phyloP scores from a whole-genome alignment of 2,797 vertebrate species.

The Pygocentrus nattereri region DNA sequence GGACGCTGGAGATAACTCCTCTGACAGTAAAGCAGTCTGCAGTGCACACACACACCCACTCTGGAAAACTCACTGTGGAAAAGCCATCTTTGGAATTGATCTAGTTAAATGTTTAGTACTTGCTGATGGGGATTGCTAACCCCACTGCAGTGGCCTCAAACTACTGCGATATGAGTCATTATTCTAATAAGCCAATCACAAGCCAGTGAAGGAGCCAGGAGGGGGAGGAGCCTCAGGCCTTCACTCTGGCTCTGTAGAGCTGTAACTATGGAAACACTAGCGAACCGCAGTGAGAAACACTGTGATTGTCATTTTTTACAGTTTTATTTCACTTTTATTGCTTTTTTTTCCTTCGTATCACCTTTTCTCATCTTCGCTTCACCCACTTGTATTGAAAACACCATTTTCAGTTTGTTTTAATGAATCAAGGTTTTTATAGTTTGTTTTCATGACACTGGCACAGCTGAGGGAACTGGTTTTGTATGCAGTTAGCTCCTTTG shows the following conservation, averaged over 20 bases:
- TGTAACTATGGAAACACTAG: conserved; percentile 19
- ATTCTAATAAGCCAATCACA: conserved; percentile 28
- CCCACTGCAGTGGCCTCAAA: background rate
- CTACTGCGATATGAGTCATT: conserved; percentile 18
- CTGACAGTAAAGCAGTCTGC: background rate
- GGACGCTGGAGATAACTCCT: too few relatives aligned
- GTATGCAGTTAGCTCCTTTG: background rate
- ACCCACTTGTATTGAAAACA: too few relatives aligned
- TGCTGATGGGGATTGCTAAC: background rate
- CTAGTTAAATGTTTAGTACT: background rate
- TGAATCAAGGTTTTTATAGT: background rate
- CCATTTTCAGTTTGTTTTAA: too few relatives aligned
- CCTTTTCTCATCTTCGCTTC: too few relatives aligned
- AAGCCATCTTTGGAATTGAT: conserved; percentile 2
- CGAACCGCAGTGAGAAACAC: background rate
- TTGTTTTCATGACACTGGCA: background rate
- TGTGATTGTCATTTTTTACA: background rate
- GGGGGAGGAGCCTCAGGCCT: conserved; percentile 1
- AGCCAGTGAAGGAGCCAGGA: background rate
- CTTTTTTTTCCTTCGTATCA: background rate
- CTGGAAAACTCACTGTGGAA: background rate
- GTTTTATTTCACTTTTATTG: background rate
- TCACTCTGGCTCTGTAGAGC: background rate
- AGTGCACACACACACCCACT: background rate
- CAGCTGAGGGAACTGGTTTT: background rate